Base-by-base conservation (phyloP, 2,888 invertebrate species). In the Heliconius aoede region DNA sequence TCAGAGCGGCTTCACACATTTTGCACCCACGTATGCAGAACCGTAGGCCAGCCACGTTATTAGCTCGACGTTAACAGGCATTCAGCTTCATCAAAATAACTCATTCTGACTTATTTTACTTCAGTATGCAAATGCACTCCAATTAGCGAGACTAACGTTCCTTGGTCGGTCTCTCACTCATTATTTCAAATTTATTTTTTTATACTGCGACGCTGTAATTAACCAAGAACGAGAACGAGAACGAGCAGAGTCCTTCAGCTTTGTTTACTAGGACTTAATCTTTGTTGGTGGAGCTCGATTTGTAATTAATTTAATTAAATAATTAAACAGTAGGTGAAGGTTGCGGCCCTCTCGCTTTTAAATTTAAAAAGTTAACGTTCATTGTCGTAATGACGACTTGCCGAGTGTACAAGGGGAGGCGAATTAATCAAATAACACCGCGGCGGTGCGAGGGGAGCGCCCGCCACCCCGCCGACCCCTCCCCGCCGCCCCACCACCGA, bases 381-480 rank as follows among this genome's bases (percentile, higher is more conserved):
- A 89, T 90, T 88, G 90, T 89, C 91, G 91, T 92, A 93, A 85
- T 84, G 85, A 93, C 93, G 94, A 92, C 91, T 93, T 90, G 87
- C 88, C 90, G 91, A 91, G 91, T 92, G 91, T 93, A 93, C 93
- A 92, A 93, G 93, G 94, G 94, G 94, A 93, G 93, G 93, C 93
- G 92, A 94, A 94, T 94, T 94, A 94, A 94, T 94, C 94, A 94
- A 94, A 94, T 94, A 94, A 94, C 94, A 93, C 93, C 89, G 91
- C 91, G 89, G 91, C 87, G 93, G 91, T 85, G 89, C 85, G 84
- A 83, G 84, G 82, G 72, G 81, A 83, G 87, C 82, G 84, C 85
- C 85, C 82, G 86, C 79, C 78, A 64, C 76, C 80, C 81, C 81
- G 77, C 82, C 81, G 78, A 75, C 81, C 83, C 83, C 83, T 84